Conservation (phyloP, 2,888 invertebrate genomes). For the Cheilosia soror region DNA sequence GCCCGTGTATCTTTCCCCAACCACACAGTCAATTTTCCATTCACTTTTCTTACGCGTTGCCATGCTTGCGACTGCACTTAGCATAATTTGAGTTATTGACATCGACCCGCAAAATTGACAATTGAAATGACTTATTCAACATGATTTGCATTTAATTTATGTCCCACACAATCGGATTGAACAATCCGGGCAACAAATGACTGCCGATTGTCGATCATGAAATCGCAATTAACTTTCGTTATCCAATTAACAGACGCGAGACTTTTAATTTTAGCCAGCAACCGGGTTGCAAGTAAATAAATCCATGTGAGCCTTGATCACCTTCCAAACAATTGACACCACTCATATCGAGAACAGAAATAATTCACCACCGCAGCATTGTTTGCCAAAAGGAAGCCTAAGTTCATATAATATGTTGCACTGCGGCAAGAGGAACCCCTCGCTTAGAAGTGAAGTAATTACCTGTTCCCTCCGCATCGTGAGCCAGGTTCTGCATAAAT, state of each 20-base stretch:
- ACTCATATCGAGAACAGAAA: conserved; percentile 29
- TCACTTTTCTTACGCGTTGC: conserved; percentile 42
- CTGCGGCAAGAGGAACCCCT: too few relatives aligned
- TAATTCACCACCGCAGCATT: conserved; percentile 28
- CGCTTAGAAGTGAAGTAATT: not conserved
- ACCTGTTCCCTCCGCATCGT: conserved; percentile 3
- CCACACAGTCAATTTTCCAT: conserved; percentile 35
- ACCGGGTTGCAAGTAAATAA: not conserved
- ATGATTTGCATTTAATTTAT: conserved; percentile 69
- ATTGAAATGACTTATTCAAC: conserved; percentile 67
- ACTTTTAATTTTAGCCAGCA: conserved; percentile 14
- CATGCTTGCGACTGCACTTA: conserved; percentile 7
- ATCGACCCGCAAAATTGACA: conserved; percentile 64
- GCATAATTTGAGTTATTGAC: conserved; percentile 68
- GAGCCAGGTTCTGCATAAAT: conserved; percentile 25
- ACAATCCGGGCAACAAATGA: conserved; percentile 58
- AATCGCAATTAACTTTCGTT: conserved; percentile 63
- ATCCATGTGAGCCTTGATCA: conserved; percentile 3
- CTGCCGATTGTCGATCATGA: conserved; percentile 63
- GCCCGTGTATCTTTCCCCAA: conserved; percentile 18
- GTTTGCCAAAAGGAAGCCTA: conserved; percentile 23
- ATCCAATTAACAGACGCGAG: conserved; percentile 49
- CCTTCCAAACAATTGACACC: conserved; percentile 28
- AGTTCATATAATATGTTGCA: not conserved
- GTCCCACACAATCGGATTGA: conserved; percentile 50